Conservation (phyloP, 1,140 invertebrate species). For the Antheraea mylitta region DNA sequence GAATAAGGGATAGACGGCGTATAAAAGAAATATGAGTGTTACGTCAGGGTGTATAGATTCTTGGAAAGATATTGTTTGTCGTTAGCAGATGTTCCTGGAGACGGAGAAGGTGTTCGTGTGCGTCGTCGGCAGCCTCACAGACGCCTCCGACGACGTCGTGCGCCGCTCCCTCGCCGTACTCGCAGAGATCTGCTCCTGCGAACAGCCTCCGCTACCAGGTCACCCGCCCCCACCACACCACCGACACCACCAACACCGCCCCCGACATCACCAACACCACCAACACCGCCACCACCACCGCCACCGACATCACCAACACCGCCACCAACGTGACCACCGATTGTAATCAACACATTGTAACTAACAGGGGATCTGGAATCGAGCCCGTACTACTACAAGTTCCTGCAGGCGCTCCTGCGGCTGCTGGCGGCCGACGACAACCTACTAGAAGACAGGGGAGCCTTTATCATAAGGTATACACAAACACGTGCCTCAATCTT, state of each 20-base stretch:
- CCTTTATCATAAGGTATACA: constrained; percentile 97
- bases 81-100: constrained; percentile 87
- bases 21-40: no score
- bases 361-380: no score
- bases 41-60: no score
- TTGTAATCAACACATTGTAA: no score
- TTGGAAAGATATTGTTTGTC: background rate
- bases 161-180: constrained; percentile 93
- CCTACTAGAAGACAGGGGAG: constrained; percentile 94
- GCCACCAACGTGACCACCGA: no score
- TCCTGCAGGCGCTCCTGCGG: constrained; percentile 91
- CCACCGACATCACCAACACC: no score
- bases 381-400: constrained; percentile 90
- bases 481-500: no score
- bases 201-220: background rate
- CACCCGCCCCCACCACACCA: no score
- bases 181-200: constrained; percentile 90
- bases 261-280: no score
- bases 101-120: constrained; percentile 93
- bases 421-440: constrained; percentile 92
- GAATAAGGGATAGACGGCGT: no score
- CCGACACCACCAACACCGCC: no score
- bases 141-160: constrained; percentile 96
- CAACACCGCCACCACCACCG: no score
- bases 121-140: constrained; percentile 90